Evolutionary conservation across 2,888 invertebrate genomes (phyloP), one percentile per base, ranked within the genome.

Genomic region (Andrena haemorrhoa): DNA sequence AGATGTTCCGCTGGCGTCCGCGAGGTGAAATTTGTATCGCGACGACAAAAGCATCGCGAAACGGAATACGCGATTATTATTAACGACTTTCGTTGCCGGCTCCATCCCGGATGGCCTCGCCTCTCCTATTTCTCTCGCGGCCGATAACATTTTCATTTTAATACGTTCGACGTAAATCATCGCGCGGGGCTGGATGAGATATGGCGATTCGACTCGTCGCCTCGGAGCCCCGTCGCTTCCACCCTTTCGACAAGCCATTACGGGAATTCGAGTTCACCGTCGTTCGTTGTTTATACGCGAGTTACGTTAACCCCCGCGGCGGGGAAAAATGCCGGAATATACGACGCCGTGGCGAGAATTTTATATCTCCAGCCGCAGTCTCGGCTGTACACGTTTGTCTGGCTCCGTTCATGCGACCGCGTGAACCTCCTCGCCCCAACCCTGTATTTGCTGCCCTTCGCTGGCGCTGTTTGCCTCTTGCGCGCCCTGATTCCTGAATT

Each of bases 111-210:
- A 12, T n/a, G n/a, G 16, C 65, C 26, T 41, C 5, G 41, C 41
- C 16, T 16, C 41, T 41, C 41, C 41, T 41, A 41, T 41, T 41
- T 16, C 41, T 41, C 41, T 5, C 20, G 31, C 6, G 1, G 1
- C 56, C 49, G 71, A 79, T 79, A 78, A 78, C 79, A 65, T 79
- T 79, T 79, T 71, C 79, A 71, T 71, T 71, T 79, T 71, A 79
- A 79, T 79, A 60, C 35, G 51, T 71, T 79, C 60, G 51, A 53
- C 71, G 64, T 71, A 51, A 79, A 79, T 79, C 79, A 58, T 60
- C 35, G 56, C 10, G 49, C 41, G 5, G 7, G 35, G 5, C 8
- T 20, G 33, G 29, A 64, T 64, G 69, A 79, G 47, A 79, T 60
- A 79, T 71, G 79, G 79, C 71, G 65, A 79, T 79, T 78, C 26